Evolutionary conservation across 2,113 vertebrate genomes (phyloP).

Genomic region (Rhizomys pruinosus): DNA sequence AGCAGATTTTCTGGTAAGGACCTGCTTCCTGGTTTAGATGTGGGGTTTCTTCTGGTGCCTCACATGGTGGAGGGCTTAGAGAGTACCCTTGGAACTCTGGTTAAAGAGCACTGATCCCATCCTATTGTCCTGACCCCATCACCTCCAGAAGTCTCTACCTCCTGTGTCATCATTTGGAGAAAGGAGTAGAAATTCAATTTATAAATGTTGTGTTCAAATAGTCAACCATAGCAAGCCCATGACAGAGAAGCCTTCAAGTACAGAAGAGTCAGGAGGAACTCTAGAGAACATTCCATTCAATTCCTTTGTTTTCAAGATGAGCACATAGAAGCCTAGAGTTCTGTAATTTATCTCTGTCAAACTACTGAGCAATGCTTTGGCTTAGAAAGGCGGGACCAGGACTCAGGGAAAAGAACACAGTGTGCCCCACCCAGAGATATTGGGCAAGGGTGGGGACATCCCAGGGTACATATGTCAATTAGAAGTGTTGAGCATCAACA

Average conservation of each 20-base stretch:
- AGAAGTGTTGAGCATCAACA: no score
- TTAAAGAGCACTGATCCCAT: not conserved
- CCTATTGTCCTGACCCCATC: not conserved
- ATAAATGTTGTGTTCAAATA: not conserved
- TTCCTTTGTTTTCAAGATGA: not conserved
- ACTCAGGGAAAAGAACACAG: not conserved
- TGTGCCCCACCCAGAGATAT: not conserved
- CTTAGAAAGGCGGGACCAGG: not conserved
- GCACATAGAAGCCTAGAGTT: not conserved
- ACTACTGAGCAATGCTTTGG: no score
- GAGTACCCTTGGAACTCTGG: not conserved
- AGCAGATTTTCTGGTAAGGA: not conserved
- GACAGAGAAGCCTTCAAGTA: not conserved
- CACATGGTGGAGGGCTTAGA: not conserved
- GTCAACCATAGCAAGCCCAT: not conserved
- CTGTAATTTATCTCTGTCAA: no score
- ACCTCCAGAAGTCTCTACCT: not conserved
- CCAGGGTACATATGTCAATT: not conserved
- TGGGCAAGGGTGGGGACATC: rapidly evolving
- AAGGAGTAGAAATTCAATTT: not conserved
- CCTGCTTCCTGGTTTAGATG: not conserved
- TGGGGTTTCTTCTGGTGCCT: not conserved
- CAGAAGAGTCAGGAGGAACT: not conserved
- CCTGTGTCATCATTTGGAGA: not conserved
- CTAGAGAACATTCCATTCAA: not conserved